Evolutionary conservation across 2,888 invertebrate species (phyloP).

Genomic region (Homarus gammarus): DNA sequence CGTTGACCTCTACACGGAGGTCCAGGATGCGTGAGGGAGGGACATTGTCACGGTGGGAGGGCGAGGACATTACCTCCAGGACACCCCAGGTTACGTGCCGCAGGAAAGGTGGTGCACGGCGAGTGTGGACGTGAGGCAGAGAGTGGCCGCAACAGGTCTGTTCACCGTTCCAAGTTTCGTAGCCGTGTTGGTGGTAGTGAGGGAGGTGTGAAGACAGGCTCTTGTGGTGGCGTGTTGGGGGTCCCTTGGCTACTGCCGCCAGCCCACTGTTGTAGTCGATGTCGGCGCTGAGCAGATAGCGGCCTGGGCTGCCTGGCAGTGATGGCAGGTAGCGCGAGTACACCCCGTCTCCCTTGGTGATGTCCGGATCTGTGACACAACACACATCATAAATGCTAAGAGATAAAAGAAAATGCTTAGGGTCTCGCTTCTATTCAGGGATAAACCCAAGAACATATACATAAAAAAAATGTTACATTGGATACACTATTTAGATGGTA

Average conservation of each 20-base stretch:
- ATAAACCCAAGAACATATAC: too few relatives aligned
- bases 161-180: slow-evolving; percentile 71
- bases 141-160: slow-evolving; percentile 77
- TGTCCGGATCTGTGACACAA: slow-evolving; percentile 84
- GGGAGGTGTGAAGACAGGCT: slow-evolving; percentile 48
- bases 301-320: slow-evolving; percentile 59
- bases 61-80: slow-evolving; percentile 60
- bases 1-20: slow-evolving; percentile 80
- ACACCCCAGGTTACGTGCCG: slow-evolving; percentile 72
- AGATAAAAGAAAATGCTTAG: too few relatives aligned
- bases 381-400: too few relatives aligned
- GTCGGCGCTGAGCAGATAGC: slow-evolving; percentile 69
- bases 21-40: slow-evolving; percentile 81
- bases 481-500: too few relatives aligned
- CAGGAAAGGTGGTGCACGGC: slow-evolving; percentile 70
- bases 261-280: slow-evolving; percentile 74
- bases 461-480: too few relatives aligned
- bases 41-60: slow-evolving; percentile 43
- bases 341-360: slow-evolving; percentile 84
- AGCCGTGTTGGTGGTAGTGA: slow-evolving; percentile 41
- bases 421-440: too few relatives aligned
- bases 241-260: slow-evolving; percentile 64
- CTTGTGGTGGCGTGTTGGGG: slow-evolving; percentile 72
- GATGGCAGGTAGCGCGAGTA: slow-evolving; percentile 83
- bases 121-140: slow-evolving; percentile 65